These are phyloP conservation scores for Trichacis sp. DNA, from an alignment of 2,888 invertebrate species.

Conservation along the genomic window DNA sequence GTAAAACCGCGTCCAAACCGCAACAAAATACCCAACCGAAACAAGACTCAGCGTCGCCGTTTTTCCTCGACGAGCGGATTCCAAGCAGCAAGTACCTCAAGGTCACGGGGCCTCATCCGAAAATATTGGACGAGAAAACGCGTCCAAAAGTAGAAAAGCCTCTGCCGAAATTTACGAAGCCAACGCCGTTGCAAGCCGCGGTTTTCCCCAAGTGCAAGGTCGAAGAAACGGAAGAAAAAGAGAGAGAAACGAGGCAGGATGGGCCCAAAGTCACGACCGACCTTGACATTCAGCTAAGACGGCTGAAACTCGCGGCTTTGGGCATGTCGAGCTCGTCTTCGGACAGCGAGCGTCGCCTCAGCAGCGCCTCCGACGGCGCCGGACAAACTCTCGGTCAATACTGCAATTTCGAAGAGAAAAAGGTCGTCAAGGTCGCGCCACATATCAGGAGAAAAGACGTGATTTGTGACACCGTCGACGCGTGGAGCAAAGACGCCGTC, in stretches of 20 bases:
- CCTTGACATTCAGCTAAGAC: slow-evolving; percentile 61
- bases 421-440: slow-evolving; percentile 62
- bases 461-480: slow-evolving; percentile 75
- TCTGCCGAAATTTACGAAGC: slow-evolving; percentile 36
- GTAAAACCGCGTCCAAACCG: slow-evolving; percentile 30
- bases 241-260: no score
- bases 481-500: slow-evolving; percentile 69
- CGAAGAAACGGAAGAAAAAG: slow-evolving; percentile 21
- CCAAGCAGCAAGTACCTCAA: slow-evolving; percentile 58
- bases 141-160: slow-evolving; percentile 24
- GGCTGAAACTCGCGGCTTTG: slow-evolving; percentile 50
- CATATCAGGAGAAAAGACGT: slow-evolving; percentile 70
- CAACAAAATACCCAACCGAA: background rate
- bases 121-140: slow-evolving; percentile 41
- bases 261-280: slow-evolving; percentile 50
- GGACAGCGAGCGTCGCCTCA: slow-evolving; percentile 30
- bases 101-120: slow-evolving; percentile 54
- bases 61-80: slow-evolving; percentile 32
- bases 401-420: slow-evolving; percentile 64
- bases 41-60: slow-evolving; percentile 10
- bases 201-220: slow-evolving; percentile 60
- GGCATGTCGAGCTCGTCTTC: slow-evolving; percentile 46
- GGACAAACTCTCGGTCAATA: slow-evolving; percentile 59
- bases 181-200: slow-evolving; percentile 52
- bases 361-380: slow-evolving; percentile 18